phyloP scores from a whole-genome alignment of 2,113 vertebrate genomes.

The Pseudorectes ferrugineus region DNA sequence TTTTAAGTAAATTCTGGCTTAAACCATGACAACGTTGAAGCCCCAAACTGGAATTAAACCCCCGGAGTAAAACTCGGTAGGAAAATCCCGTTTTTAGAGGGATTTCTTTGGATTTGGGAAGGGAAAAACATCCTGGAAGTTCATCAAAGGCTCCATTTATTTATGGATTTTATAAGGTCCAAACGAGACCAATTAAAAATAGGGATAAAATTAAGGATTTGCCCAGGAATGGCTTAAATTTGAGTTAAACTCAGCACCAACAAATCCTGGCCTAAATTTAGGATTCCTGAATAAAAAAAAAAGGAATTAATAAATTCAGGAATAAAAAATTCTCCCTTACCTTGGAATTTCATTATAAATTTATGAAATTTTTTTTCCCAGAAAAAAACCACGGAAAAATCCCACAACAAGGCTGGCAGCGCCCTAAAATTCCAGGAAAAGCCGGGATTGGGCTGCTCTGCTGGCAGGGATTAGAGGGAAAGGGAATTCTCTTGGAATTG shows the following conservation, averaged over 20 bases:
- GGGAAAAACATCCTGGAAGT: not conserved
- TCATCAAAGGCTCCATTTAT: not conserved
- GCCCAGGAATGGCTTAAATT: not conserved
- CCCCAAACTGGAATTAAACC: not conserved
- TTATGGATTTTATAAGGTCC: rapidly evolving
- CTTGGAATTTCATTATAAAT: not conserved
- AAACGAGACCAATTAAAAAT: rapidly evolving
- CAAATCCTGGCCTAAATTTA: not conserved
- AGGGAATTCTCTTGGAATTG: not conserved
- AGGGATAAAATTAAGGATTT: not conserved
- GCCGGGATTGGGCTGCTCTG: not conserved
- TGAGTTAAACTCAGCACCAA: not conserved
- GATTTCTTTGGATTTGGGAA: not conserved
- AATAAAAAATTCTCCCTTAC: not conserved
- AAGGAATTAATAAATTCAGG: not conserved
- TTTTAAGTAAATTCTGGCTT: not conserved
- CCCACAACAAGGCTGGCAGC: not conserved
- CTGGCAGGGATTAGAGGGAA: not conserved
- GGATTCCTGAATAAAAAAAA: not conserved
- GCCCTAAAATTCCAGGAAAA: not conserved
- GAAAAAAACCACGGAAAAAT: not conserved
- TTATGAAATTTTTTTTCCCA: too few species aligned
- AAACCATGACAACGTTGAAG: not conserved
- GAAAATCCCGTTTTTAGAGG: not conserved
- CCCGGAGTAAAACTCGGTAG: not conserved